A percentile compares a stretch with the other conserved stretches of the same genome.
phyloP scores from a whole-genome alignment of 2,113 vertebrate species.

The Anoura caudifer region DNA sequence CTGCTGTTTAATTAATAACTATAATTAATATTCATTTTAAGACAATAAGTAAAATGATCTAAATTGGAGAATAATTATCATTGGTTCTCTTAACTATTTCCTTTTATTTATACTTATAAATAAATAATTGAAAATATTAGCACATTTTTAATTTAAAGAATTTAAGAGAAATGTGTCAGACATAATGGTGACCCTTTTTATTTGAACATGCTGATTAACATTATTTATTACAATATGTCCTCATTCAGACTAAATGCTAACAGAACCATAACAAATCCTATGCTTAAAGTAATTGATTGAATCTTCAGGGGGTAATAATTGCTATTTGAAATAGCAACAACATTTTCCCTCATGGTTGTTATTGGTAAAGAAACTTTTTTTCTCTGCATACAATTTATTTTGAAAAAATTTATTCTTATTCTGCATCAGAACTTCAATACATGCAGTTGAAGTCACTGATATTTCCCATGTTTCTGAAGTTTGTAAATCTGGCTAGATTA shows the following conservation, averaged over 20 bases:
- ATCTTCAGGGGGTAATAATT: not conserved
- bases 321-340: not conserved
- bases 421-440: not conserved
- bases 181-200: not conserved
- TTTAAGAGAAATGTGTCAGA: not conserved
- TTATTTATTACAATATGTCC: not conserved
- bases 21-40: not conserved
- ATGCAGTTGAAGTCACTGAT: not conserved
- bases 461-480: not conserved
- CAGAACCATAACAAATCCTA: not conserved
- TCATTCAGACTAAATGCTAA: not conserved
- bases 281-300: not conserved
- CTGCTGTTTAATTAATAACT: not conserved
- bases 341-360: not conserved
- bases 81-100: not conserved
- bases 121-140: not conserved
- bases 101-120: not conserved
- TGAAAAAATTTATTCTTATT: not conserved
- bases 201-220: not conserved
- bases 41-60: not conserved
- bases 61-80: not conserved
- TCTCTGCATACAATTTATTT: not conserved
- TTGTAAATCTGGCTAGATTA: not conserved
- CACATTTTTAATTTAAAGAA: not conserved
- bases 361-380: not conserved